Base-by-base conservation (phyloP, 2,797 vertebrate genomes). In the Sebastes iracundus region DNA sequence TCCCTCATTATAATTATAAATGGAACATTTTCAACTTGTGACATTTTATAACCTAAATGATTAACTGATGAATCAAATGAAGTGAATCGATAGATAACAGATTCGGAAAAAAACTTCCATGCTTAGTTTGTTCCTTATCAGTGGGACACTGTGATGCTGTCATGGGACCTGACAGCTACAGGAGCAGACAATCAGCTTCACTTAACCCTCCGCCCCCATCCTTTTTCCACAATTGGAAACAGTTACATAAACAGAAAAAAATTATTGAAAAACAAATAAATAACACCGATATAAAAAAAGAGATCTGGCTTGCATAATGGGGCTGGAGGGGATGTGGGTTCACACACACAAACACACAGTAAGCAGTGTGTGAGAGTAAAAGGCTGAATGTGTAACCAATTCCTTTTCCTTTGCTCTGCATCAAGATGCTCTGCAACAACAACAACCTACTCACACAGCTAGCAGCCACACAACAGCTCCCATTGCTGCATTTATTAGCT, bases 191-290 rank as follows among this genome's bases (percentile, higher is more conserved):
- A 73, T 81, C 73, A 68, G 22, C 7, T 75, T 77, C 52, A 68
- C 78, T 92, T 79, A 80, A 88, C 65, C 77, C 86, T 75, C 76
- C 59, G 65, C 59, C 53, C 79, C 62, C 67, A 61, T 59, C 32
- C 30, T 67, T 83, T 89, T 85, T 75, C 49, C 82, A 82, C 83
- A n/a, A 91, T 90, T 88, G 6, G 46, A 89, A 88, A 84, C 77
- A 64, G 84, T 94, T 93, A 90, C 27, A 86, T 91, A 92, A 94
- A 91, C 84, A 90, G 42, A 72, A 56, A 59, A 85, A 85, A 65
- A 55, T 55, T 70, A 79, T 70, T 80, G 49, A 80, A 88, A 88
- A 91, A 92, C 77, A 88, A 92, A 90, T 85, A 87, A 90, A 90
- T 79, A 77, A 84, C 59, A 79, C 53, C 59, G 76, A 83, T 89